Base-by-base conservation (phyloP, 1,140 invertebrate species). In the Ectropis grisescens region DNA sequence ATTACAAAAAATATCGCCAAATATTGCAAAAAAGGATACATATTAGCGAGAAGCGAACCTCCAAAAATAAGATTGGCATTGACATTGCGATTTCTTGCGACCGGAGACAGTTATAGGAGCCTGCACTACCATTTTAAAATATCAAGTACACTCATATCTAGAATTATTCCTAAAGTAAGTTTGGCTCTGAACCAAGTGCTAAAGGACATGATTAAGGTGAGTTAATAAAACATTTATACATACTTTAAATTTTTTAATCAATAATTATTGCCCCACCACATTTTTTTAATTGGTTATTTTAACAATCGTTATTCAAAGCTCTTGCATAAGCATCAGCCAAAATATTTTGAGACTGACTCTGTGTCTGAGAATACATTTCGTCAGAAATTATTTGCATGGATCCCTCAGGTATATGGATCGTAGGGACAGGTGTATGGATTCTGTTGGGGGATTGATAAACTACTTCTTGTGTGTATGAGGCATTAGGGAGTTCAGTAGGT, bases 141-240 rank as follows among this genome's bases (percentile, higher is more conserved):
- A 25, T 45, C 40, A 28, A 35, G 27, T 14, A 13, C 22, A 24
- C 13, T 29, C 10, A 36, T 49, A 15, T 49, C 36, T 4, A 29
- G 11, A 33, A 45, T 49, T 15, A 15, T 49, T 12, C 27, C 26
- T 15, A 41, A 49, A 45, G 41, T 49, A 28, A 40, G 41, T 38
- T 10, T 26, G 7, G 33, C 43, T 16, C 33, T 46, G n/a, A 36
- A 31, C 16, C n/a, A 25, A 34, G 32, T 24, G 16, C 19, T 46
- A 13, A 30, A 36, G 14, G 27, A 41, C 14, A 30, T 26, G 11
- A 29, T 40, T 30, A 35, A 46, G 37, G 43, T 41, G 29, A 36
- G 27, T 19, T 13, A 43, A 28, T 28, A 29, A 39, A 25, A 39
- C 12, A 25, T 15, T 32, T 39, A 11, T 32, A 11, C 13, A n/a